These are phyloP conservation scores for Rhagonycha lutea DNA, from an alignment of 2,888 invertebrate genomes.

Conservation along the genomic window DNA sequence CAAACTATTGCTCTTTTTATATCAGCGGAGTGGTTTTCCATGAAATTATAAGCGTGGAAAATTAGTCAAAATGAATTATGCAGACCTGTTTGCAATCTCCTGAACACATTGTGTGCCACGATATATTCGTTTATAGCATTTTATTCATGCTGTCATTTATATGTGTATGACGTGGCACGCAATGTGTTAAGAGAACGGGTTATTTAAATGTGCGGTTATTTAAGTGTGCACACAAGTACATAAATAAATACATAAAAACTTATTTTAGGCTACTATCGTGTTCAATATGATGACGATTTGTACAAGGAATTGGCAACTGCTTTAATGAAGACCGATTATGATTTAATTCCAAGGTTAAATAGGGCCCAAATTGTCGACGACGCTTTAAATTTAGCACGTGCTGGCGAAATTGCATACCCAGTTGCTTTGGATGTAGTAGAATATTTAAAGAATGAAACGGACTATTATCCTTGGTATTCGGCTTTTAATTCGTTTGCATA, in stretches of 20 bases:
- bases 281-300: slow-evolving; percentile 65
- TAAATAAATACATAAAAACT: background rate
- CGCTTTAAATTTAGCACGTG: slow-evolving; percentile 72
- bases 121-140: no score
- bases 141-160: no score
- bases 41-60: no score
- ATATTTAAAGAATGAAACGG: slow-evolving; percentile 70
- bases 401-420: slow-evolving; percentile 63
- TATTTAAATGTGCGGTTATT: no score
- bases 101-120: no score
- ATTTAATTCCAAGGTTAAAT: slow-evolving; percentile 66
- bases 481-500: slow-evolving; percentile 59
- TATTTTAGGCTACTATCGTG: slow-evolving; percentile 50
- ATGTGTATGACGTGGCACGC: no score
- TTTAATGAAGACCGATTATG: slow-evolving; percentile 53
- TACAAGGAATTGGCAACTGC: slow-evolving; percentile 60
- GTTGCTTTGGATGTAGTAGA: slow-evolving; percentile 68
- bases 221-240: no score
- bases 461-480: slow-evolving; percentile 80
- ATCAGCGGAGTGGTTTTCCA: no score
- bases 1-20: no score
- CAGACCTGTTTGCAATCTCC: no score
- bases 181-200: no score
- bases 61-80: no score
- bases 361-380: slow-evolving; percentile 83